Base-by-base conservation (phyloP, 2,888 invertebrate species). In the Coremacera marginata region DNA sequence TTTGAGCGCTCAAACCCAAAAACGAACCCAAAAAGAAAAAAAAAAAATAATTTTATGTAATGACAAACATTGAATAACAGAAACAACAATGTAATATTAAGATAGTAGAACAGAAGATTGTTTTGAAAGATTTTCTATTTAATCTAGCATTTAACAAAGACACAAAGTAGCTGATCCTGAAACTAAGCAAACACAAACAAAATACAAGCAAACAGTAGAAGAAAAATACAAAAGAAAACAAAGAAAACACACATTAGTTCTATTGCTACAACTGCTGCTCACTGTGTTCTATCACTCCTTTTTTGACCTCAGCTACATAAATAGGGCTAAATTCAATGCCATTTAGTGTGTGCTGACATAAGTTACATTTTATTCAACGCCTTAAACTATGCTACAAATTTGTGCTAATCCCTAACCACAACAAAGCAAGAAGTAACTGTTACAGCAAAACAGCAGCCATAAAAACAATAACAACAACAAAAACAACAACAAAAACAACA, bases 311-410 rank as follows among this genome's bases (percentile, higher is more conserved):
- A 27, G 5, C 27, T 60, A 31, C 19, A 60, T 44, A 55, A 57
- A 57, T 70, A 9, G n/a, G 22, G 19, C 14, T 60, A 16, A 44
- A 34, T 52, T 25, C 60, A 57, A 57, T 74, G 70, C 52, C 19
- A 25, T 70, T 63, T 25, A 31, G 31, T 57, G 63, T 77, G 57
- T 74, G 70, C 76, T 79, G 74, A 76, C 76, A 76, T 76, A 70
- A 74, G 73, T 74, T 60, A 22, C 22, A 55, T 72, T 65, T 65
- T 37, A 67, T 55, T 67, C 74, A 67, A 65, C 63, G 67, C 76
- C 57, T 65, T 25, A 76, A 65, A 76, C 57, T 71, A 71, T 67
- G 72, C 77, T 44, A 73, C 65, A 71, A 76, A 71, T 70, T 22
- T 70, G 51, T 70, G 70, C 63, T 70, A 76, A 70, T 62, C 49